Evolutionary conservation across 2,797 vertebrate species (phyloP).

Genomic region (Syngnathus acus): DNA sequence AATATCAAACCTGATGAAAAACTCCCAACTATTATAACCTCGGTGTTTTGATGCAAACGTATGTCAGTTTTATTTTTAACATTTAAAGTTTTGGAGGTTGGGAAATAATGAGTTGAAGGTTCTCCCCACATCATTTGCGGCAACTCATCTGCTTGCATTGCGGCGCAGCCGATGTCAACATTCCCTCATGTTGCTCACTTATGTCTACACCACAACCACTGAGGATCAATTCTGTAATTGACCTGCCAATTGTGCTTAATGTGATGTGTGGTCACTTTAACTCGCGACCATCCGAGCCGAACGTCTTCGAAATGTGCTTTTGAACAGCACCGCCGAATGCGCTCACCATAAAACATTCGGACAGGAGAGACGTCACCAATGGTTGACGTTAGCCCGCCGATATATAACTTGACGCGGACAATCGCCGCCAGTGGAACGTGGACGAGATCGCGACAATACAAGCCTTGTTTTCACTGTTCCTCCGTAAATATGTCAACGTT

Average conservation of each 20-base stretch:
- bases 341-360: not conserved
- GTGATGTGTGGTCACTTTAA: not conserved
- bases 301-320: not conserved
- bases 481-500: too few species aligned
- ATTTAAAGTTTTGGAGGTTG: not conserved
- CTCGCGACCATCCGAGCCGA: not conserved
- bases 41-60: too few species aligned
- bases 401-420: not conserved
- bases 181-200: not conserved
- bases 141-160: not conserved
- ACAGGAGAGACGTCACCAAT: not conserved
- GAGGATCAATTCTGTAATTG: not conserved
- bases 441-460: not conserved
- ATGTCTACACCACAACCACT: not conserved
- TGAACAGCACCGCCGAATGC: not conserved
- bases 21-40: too few species aligned
- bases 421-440: not conserved
- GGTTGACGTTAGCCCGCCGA: not conserved
- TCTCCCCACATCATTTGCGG: not conserved
- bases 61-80: too few species aligned
- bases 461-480: not conserved
- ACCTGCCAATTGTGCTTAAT: not conserved
- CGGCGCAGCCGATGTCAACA: slow-evolving; percentile 4
- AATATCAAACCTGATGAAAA: too few species aligned
- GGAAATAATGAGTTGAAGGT: not conserved